Base-by-base conservation (phyloP, 2,888 invertebrate genomes). In the Lysandra bellargus region DNA sequence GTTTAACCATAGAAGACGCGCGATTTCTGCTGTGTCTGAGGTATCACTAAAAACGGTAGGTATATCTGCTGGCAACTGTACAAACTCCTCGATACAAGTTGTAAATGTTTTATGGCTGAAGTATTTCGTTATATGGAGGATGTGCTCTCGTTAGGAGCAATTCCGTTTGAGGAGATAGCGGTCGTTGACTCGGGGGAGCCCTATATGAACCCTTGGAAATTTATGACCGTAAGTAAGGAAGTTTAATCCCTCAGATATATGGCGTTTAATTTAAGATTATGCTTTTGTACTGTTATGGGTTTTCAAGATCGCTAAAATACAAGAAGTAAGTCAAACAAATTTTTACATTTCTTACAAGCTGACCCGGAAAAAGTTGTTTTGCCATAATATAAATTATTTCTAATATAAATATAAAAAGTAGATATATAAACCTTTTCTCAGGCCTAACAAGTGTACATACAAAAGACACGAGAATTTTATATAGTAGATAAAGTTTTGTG, bases 121-220 rank as follows among this genome's bases (percentile, higher is more conserved):
- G 57, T 57, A 57, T 57, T 57, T 57, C 57, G 17, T n/a, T 64
- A 64, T 23, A 64, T 64, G 64, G 12, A 64, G 64, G 64, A 69
- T 69, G 69, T 69, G 69, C 30, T 37, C 69, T 37, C 33, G 33
- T 69, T 37, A 33, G 37, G 4, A 33, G 12, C 33, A 14, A 69
- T 33, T 69, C 5, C 23, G 69, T 69, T 69, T 1, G 69, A 69
- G 30, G 5, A 23, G 9, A 5, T 37, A 12, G 33, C 12, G 69
- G 69, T 69, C 69, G 30, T 33, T 69, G 33, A 6, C 33, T 33
- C 4, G 7, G 12, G 64, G 64, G 30, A 69, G 69, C 69, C 69
- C 33, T 69, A 33, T 69, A 69, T 69, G 69, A 69, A 33, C 14
- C 17, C 17, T 37, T 14, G 1, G 33, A 69, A 33, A 4, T 69